phyloP scores from a whole-genome alignment of 1,140 invertebrate genomes.

The Brachionus rubens region DNA sequence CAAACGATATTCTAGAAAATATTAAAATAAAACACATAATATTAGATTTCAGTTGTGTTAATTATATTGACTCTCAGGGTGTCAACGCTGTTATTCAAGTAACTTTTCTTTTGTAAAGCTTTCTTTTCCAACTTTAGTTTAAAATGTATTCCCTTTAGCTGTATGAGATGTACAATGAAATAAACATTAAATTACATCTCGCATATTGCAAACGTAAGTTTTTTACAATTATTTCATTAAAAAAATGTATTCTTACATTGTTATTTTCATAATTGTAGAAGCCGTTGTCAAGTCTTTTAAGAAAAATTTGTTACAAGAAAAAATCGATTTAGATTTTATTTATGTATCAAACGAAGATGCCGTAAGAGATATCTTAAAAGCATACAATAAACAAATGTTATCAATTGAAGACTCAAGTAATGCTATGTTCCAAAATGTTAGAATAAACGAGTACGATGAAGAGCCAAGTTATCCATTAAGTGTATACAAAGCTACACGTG shows the following conservation, averaged over 20 bases:
- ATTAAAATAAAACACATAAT: slow-evolving; percentile 30
- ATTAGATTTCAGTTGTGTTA: slow-evolving; percentile 42
- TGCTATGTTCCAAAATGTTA: slow-evolving; percentile 15
- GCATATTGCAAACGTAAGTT: slow-evolving; percentile 37
- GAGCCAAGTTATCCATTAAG: not conserved
- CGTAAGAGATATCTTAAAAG: not conserved
- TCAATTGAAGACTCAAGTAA: slow-evolving; percentile 22
- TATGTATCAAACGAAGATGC: slow-evolving; percentile 23
- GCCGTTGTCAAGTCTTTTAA: not conserved
- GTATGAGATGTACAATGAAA: slow-evolving; percentile 29
- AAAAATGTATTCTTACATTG: not conserved
- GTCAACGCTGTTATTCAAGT: slow-evolving; percentile 43
- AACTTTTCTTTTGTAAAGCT: not conserved
- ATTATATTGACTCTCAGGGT: slow-evolving; percentile 44
- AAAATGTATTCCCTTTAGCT: no score
- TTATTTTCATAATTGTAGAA: not conserved
- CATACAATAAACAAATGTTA: not conserved
- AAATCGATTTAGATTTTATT: slow-evolving; percentile 19
- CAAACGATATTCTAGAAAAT: not conserved
- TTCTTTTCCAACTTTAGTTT: no score
- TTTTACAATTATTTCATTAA: no score
- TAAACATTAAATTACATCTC: not conserved
- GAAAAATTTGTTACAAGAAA: not conserved
- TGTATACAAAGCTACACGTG: not conserved
- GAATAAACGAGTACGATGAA: slow-evolving; percentile 4